Evolutionary conservation across 2,888 invertebrate genomes (phyloP), one percentile per base, ranked within the genome.

Genomic region (Fragum fragum): DNA sequence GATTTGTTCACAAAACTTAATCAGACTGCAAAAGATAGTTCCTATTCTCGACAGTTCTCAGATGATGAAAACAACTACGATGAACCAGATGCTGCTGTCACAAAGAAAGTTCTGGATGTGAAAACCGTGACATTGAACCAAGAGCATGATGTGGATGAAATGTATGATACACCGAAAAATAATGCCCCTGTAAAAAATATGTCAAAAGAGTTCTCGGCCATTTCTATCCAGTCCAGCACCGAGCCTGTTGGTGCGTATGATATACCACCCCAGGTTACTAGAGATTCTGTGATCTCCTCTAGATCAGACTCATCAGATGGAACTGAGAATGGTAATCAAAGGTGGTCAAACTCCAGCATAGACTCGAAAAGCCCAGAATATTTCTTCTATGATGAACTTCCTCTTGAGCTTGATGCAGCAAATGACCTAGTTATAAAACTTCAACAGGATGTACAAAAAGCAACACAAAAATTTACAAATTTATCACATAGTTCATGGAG

Each of bases 401-500:
- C 97, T 0, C 93, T 97, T 87, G 97, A 97, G 92, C 95, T 97
- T 85, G 96, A 96, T 89, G 96, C 97, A 39, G 97, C 97, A 0
- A 95, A 97, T 88, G 97, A 97, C 89, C 96, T 96, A 73, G 95
- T 97, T 87, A 96, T 97, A 87, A 96, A 96, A 91, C 95, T 97
- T 86, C 97, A 97, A 93, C 96, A 95, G 79, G 98, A 98, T 94
- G 97, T 98, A 0, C 97, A 97, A 36, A 96, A 96, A 73, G 97
- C 98, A 52, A 97, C 97, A 83, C 96, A 96, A n/a, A 96, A 96
- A 93, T 95, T 97, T 76, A 96, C 97, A 72, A 96, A 96, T 72
- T 97, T 97, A 94, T 97, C 94, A 7, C 93, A 93, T 87, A 97
- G 97, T 32, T 90, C 92, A 14, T 98, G 98, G 98, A 96, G 98